Conservation (phyloP, 2,888 invertebrate genomes). For the Sylvicola cinctus region DNA sequence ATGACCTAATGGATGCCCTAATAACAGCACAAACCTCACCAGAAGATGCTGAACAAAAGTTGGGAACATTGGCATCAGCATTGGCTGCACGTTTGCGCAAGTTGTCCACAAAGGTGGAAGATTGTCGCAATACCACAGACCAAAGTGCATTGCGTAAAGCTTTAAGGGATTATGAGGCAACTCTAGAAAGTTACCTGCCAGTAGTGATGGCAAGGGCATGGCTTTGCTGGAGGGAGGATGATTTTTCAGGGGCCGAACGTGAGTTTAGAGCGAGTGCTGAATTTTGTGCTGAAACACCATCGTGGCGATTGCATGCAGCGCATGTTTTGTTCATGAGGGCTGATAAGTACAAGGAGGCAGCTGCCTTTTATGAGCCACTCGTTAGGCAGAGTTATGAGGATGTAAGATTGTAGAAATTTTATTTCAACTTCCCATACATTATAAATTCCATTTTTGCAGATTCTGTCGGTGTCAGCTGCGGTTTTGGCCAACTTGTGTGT, state of each 20-base stretch:
- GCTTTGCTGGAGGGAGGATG: constrained; percentile 94
- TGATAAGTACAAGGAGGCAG: constrained; percentile 93
- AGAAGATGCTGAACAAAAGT: constrained; percentile 86
- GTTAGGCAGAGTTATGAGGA: constrained; percentile 88
- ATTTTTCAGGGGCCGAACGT: constrained; percentile 89
- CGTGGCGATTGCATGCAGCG: constrained; percentile 94
- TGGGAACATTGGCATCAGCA: constrained; percentile 82
- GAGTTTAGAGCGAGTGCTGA: constrained; percentile 94
- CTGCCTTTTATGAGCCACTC: constrained; percentile 94
- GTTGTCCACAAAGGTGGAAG: constrained; percentile 85
- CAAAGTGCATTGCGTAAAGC: constrained; percentile 77
- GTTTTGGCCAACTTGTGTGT: constrained; percentile 96
- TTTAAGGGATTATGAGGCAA: constrained; percentile 78
- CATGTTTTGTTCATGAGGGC: constrained; percentile 99
- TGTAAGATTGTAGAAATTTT: constrained; percentile 20
- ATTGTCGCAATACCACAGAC: constrained; percentile 71
- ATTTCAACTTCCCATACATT: constrained; percentile 1
- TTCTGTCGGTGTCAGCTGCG: constrained; percentile 89
- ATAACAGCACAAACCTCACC: constrained; percentile 95
- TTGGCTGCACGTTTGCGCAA: constrained; percentile 79
- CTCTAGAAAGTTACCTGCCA: constrained; percentile 82
- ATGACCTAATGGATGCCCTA: constrained; percentile 88
- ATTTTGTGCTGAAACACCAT: constrained; percentile 92
- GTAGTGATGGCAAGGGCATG: constrained; percentile 99
- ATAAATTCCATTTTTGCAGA: constrained; percentile 27